Evolutionary conservation across 2,888 invertebrate genomes (phyloP).

Genomic region (Gerris lacustris): DNA sequence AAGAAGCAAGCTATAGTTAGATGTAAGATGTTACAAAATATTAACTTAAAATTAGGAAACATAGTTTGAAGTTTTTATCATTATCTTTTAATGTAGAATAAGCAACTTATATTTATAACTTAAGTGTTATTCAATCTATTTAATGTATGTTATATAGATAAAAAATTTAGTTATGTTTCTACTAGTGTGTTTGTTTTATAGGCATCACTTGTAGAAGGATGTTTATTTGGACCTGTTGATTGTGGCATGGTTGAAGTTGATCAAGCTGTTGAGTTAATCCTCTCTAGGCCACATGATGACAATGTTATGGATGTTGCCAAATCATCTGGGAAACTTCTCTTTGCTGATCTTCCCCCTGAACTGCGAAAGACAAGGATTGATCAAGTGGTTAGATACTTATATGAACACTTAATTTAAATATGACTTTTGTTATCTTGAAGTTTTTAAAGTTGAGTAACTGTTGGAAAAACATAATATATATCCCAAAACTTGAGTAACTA

Average conservation of each 20-base stretch:
- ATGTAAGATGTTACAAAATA: no score
- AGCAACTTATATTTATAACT: no score
- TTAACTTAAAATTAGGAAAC: no score
- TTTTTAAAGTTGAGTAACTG: constrained; percentile 6
- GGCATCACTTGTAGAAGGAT: constrained; percentile 33
- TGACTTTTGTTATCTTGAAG: neutral
- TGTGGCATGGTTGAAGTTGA: constrained; percentile 34
- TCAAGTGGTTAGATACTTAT: constrained; percentile 54
- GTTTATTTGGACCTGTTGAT: constrained; percentile 27
- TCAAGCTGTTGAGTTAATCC: constrained; percentile 43
- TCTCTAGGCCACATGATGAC: constrained; percentile 41
- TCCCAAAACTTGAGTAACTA: constrained; percentile 6
- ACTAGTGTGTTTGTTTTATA: constrained; percentile 21
- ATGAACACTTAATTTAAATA: neutral
- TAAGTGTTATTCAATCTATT: no score
- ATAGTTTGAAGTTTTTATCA: no score
- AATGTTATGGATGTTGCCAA: constrained; percentile 81
- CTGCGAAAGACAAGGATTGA: constrained; percentile 69
- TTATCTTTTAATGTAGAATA: no score
- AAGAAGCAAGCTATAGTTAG: no score
- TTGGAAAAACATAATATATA: constrained; percentile 1
- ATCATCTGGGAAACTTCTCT: constrained; percentile 72
- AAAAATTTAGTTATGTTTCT: no score
- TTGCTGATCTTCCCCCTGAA: constrained; percentile 52
- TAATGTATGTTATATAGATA: no score